Percentiles rank a stretch among this genome's conserved stretches.
These are phyloP conservation scores for Mandrillus leucophaeus DNA, from an alignment of 2,113 vertebrate genomes.

Conservation along the genomic window DNA sequence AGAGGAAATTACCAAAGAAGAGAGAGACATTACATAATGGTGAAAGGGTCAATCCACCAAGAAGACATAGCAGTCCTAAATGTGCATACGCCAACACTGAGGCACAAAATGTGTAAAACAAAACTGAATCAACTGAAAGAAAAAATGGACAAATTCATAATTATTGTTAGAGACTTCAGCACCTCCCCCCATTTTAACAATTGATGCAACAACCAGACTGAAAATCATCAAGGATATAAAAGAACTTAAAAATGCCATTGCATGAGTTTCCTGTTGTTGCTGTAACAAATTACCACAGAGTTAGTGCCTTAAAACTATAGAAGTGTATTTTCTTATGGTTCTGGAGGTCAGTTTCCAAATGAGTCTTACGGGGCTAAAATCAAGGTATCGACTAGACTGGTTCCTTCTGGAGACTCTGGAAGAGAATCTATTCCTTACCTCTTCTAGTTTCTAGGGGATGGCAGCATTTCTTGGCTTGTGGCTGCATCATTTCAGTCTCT, in stretches of 20 bases:
- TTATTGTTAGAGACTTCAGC: neutral
- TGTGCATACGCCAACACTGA: neutral
- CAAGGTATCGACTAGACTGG: neutral
- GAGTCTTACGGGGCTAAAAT: neutral
- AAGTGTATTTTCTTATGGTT: neutral
- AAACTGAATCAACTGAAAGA: neutral
- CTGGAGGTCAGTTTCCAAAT: neutral
- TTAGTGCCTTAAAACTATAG: neutral
- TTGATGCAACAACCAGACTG: neutral
- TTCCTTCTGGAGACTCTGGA: neutral
- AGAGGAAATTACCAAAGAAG: neutral
- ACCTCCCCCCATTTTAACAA: neutral
- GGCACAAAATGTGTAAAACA: neutral
- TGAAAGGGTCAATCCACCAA: neutral
- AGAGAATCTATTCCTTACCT: neutral
- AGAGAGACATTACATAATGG: neutral
- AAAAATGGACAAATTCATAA: neutral
- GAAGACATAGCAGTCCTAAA: neutral
- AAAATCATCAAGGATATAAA: neutral
- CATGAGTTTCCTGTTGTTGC: neutral
- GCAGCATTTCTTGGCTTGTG: neutral
- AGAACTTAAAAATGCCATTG: neutral
- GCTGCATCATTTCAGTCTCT: neutral
- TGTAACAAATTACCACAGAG: neutral
- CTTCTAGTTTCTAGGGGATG: neutral